Evolutionary conservation across 2,888 invertebrate genomes (phyloP).

Genomic region (Lasioglossum pauxillum): DNA sequence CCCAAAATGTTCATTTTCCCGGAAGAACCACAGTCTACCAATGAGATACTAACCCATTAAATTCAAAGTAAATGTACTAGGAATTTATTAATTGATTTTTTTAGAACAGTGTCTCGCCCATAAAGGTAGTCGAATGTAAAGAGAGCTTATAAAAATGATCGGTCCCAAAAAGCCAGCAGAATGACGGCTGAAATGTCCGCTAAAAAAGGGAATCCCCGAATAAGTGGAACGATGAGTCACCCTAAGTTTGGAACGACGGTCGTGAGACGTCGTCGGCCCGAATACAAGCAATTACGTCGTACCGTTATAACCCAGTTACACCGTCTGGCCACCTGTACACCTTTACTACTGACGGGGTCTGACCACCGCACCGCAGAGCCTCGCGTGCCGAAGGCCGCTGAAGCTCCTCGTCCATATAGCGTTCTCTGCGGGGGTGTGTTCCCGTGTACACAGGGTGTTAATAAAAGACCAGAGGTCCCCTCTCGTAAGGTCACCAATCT

Average conservation of each 20-base stretch:
- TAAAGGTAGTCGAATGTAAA: too few relatives aligned
- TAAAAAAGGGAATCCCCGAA: not conserved
- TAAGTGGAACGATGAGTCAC: conserved; percentile 11
- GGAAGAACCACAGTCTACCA: too few relatives aligned
- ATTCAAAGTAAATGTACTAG: not conserved
- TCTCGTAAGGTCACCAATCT: conserved; percentile 13
- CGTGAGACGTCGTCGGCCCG: conserved; percentile 42
- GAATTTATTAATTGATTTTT: too few relatives aligned
- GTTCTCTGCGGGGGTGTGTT: not conserved
- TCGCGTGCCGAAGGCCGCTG: conserved; percentile 68
- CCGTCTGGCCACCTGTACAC: conserved; percentile 62
- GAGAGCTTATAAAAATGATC: not conserved
- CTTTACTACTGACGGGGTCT: conserved; percentile 50
- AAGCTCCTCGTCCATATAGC: conserved; percentile 13
- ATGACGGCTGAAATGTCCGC: not conserved
- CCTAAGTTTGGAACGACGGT: conserved; percentile 28
- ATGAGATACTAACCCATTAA: too few relatives aligned
- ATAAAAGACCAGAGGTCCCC: conserved; percentile 23
- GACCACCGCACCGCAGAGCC: conserved; percentile 57
- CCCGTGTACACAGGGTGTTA: conserved; percentile 31
- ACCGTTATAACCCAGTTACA: conserved; percentile 53
- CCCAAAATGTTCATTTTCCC: too few relatives aligned
- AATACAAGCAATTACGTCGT: conserved; percentile 35
- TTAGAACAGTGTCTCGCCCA: too few relatives aligned
- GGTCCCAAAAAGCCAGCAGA: not conserved